Percentiles rank a stretch among this genome's conserved stretches.
Evolutionary conservation across 2,888 invertebrate genomes (phyloP).

Genomic region (Brachynemurus nebulosus): DNA sequence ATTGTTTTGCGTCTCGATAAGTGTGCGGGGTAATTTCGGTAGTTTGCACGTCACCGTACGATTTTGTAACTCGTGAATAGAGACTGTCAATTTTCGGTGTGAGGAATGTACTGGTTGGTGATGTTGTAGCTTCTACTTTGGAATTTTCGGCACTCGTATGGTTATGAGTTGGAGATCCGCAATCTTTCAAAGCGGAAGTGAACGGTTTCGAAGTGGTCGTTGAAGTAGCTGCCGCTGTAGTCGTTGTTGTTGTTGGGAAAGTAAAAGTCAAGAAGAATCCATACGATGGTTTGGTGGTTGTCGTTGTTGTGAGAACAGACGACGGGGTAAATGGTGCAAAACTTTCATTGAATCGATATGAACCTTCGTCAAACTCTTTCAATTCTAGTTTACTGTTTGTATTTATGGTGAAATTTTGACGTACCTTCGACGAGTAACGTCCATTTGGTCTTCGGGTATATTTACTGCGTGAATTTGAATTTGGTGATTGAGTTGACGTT

Average conservation of each 20-base stretch:
- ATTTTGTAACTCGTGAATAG: slow-evolving; percentile 5
- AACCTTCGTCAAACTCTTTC: neutral
- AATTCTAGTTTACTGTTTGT: neutral
- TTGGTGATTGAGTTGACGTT: neutral
- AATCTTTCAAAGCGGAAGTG: neutral
- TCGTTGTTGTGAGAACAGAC: neutral
- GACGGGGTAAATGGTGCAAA: neutral
- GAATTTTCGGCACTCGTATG: neutral
- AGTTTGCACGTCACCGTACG: slow-evolving; percentile 8
- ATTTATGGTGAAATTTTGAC: neutral
- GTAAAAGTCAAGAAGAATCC: slow-evolving; percentile 9
- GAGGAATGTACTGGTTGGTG: slow-evolving; percentile 1
- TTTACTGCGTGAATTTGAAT: neutral
- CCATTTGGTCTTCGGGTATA: neutral
- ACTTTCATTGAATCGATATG: slow-evolving; percentile 5
- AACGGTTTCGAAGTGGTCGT: neutral
- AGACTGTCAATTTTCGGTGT: slow-evolving; percentile 5
- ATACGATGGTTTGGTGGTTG: neutral
- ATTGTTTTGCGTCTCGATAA: slow-evolving; percentile 11
- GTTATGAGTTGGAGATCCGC: neutral
- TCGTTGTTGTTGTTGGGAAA: slow-evolving; percentile 3
- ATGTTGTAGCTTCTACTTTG: slow-evolving; percentile 4
- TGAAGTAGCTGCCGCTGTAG: too few relatives aligned
- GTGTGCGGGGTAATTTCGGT: slow-evolving; percentile 15
- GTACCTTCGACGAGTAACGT: neutral